Percentiles rank a stretch among this genome's conserved stretches.
Evolutionary conservation across 1,140 invertebrate species (phyloP).

Genomic region (Temnothorax longispinosus): DNA sequence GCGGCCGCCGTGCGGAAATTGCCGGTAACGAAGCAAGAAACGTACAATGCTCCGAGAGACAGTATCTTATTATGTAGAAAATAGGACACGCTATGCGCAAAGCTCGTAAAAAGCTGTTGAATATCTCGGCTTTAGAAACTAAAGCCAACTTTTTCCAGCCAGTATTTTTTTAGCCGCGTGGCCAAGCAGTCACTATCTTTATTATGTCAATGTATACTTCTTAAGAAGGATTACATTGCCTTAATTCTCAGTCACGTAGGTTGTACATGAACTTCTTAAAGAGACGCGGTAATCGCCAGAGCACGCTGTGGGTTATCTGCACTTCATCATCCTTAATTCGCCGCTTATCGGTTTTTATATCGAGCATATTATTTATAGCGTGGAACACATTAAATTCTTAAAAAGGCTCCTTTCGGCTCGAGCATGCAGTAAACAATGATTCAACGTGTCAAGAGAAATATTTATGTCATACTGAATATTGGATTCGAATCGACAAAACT

Average conservation of each 20-base stretch:
- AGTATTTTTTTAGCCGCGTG: neutral
- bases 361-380: slow-evolving; percentile 6
- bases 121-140: neutral
- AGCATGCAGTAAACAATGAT: slow-evolving; percentile 3
- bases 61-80: slow-evolving; percentile 52
- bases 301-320: neutral
- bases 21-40: slow-evolving; percentile 57
- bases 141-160: slow-evolving; percentile 13
- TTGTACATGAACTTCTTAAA: neutral
- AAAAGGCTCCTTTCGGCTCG: slow-evolving; percentile 11
- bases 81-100: slow-evolving; percentile 34
- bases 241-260: neutral
- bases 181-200: neutral
- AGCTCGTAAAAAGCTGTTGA: slow-evolving; percentile 29
- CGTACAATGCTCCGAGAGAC: slow-evolving; percentile 42
- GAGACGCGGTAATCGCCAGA: neutral
- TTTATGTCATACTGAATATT: neutral
- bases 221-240: neutral
- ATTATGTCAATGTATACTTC: slow-evolving; percentile 14
- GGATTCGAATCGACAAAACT: neutral
- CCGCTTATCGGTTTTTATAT: slow-evolving; percentile 36
- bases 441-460: neutral
- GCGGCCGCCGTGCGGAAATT: slow-evolving; percentile 43
- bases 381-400: slow-evolving; percentile 15
- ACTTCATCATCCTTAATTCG: slow-evolving; percentile 38